Conservation (phyloP, 2,113 vertebrate genomes). For the Mormyrus iriodes region DNA sequence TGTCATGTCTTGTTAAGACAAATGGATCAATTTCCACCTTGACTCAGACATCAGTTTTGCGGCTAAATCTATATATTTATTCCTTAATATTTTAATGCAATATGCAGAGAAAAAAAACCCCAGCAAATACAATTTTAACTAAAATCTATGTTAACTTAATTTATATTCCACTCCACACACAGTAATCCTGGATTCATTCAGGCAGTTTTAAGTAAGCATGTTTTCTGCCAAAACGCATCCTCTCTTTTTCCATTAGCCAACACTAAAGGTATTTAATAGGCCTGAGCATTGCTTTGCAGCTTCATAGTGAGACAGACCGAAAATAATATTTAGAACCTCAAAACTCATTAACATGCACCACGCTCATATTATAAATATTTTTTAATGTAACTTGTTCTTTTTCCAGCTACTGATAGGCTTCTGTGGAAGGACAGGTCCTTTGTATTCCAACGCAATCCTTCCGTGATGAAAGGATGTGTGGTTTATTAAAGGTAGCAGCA, state of each 20-base stretch:
- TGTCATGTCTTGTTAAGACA: not conserved
- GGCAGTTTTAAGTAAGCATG: not conserved
- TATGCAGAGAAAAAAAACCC: not conserved
- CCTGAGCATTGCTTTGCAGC: not conserved
- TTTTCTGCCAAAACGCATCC: not conserved
- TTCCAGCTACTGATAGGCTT: not conserved
- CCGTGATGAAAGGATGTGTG: not conserved
- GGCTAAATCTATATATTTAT: not conserved
- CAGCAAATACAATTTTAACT: conserved; percentile 1
- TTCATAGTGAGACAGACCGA: not conserved
- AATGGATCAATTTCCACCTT: not conserved
- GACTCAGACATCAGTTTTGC: not conserved
- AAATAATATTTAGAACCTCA: not conserved
- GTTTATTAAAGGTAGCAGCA: not conserved
- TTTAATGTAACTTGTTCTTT: not conserved
- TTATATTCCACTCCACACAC: not conserved
- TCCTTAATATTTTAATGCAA: not conserved
- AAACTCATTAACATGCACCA: not conserved
- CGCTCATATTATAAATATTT: not conserved
- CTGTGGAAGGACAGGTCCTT: not conserved
- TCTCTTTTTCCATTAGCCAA: not conserved
- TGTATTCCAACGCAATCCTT: not conserved
- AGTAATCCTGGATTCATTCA: not conserved
- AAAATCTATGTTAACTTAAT: not conserved
- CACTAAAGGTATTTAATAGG: conserved; percentile 1